Conservation (phyloP, 2,113 vertebrate species). For the Ailuropoda melanoleuca region DNA sequence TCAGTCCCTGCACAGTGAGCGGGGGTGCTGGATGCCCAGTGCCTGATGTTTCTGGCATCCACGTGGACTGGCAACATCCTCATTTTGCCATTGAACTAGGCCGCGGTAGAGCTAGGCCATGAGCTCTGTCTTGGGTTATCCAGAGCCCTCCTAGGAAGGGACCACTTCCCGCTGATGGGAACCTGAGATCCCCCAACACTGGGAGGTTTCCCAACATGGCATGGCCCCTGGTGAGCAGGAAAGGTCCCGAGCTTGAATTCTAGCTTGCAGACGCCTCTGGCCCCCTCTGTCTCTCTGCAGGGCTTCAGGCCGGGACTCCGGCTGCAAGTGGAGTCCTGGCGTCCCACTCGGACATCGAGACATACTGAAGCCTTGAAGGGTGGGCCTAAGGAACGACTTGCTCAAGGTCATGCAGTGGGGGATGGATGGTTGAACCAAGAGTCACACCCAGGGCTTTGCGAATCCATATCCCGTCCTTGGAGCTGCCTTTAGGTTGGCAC, state of each 20-base stretch:
- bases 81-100: too few species aligned
- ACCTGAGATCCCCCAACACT: neutral
- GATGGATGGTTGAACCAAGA: neutral
- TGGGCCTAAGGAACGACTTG: neutral
- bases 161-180: neutral
- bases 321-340: fast-evolving
- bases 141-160: neutral
- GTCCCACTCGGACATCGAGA: neutral
- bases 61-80: neutral
- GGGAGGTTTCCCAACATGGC: neutral
- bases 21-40: fast-evolving
- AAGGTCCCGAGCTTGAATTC: too few species aligned
- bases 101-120: neutral
- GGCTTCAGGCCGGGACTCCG: neutral
- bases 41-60: fast-evolving
- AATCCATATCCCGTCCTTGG: fast-evolving
- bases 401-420: too few species aligned
- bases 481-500: neutral
- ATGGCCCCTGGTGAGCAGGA: too few species aligned
- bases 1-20: fast-evolving
- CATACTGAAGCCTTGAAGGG: neutral
- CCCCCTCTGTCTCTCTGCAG: neutral
- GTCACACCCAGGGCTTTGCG: too few species aligned
- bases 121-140: neutral
- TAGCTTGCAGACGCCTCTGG: neutral